These are phyloP conservation scores for Pseudomugil gertrudae DNA, from an alignment of 2,797 vertebrate genomes.

Conservation along the genomic window DNA sequence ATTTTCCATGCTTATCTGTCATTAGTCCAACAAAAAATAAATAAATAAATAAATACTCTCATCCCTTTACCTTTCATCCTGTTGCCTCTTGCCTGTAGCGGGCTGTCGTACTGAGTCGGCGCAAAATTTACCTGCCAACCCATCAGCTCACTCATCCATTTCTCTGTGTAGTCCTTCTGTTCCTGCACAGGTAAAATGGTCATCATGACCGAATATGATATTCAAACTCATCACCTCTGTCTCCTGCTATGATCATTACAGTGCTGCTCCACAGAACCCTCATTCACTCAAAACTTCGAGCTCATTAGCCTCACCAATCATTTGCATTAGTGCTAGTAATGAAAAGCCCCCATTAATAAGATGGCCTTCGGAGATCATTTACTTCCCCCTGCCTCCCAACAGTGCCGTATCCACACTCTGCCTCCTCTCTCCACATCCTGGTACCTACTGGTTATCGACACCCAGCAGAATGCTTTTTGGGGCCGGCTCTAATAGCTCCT, in stretches of 20 bases:
- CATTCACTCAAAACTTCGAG: slow-evolving; percentile 56
- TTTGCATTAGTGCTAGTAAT: slow-evolving; percentile 75
- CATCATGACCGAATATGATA: slow-evolving; percentile 53
- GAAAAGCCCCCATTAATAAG: slow-evolving; percentile 79
- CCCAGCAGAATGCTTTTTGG: slow-evolving; percentile 57
- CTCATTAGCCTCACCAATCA: slow-evolving; percentile 76
- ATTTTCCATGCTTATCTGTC: slow-evolving; percentile 58
- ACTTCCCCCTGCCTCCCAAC: slow-evolving; percentile 64
- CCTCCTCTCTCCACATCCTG: slow-evolving; percentile 35
- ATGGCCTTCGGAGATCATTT: slow-evolving; percentile 80
- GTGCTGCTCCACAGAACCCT: slow-evolving; percentile 50
- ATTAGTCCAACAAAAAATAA: slow-evolving; percentile 48
- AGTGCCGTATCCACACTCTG: slow-evolving; percentile 37
- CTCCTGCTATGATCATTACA: slow-evolving; percentile 61
- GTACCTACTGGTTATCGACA: slow-evolving; percentile 69
- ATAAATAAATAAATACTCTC: slow-evolving; percentile 58
- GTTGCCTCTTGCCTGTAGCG: slow-evolving; percentile 53
- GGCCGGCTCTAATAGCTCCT: slow-evolving; percentile 61
- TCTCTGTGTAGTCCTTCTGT: slow-evolving; percentile 49
- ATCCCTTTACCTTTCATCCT: slow-evolving; percentile 49
- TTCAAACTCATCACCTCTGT: slow-evolving; percentile 64
- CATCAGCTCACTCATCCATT: slow-evolving; percentile 62
- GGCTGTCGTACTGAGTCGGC: slow-evolving; percentile 56
- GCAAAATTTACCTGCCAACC: slow-evolving; percentile 60
- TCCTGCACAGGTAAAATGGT: slow-evolving; percentile 64